Conservation (phyloP, 2,888 invertebrate species). For the Drosophila lacicola region DNA sequence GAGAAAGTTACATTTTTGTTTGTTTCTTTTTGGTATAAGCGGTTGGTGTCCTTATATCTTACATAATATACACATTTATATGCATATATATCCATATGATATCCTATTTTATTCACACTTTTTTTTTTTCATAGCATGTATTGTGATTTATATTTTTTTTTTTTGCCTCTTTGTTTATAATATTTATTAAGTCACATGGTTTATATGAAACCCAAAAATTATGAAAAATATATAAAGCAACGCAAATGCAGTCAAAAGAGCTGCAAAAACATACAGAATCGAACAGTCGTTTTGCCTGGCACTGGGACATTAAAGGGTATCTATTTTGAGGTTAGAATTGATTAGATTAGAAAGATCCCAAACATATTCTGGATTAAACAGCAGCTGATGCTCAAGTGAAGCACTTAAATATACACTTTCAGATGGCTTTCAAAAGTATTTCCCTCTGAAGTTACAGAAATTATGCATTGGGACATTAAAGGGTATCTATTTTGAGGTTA, state of each 20-base stretch:
- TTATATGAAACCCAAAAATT: conserved; percentile 75
- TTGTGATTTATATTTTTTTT: conserved; percentile 30
- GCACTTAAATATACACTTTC: no score
- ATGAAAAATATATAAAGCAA: conserved; percentile 65
- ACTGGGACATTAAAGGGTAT: no score
- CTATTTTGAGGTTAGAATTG: no score
- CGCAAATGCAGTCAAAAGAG: conserved; percentile 61
- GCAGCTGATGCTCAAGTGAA: no score
- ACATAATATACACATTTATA: conserved; percentile 19
- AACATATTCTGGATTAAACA: no score
- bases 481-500: no score
- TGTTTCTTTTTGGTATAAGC: conserved; percentile 51
- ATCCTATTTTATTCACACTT: conserved; percentile 7
- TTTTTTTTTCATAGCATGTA: conserved; percentile 43
- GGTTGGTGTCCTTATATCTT: conserved; percentile 61
- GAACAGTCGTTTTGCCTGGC: neutral
- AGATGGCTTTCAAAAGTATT: no score
- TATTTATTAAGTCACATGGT: conserved; percentile 78
- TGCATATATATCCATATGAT: conserved; percentile 9
- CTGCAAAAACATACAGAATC: conserved; percentile 56
- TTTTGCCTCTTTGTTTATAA: conserved; percentile 39
- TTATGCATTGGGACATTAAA: no score
- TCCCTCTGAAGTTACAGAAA: no score
- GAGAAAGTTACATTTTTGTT: conserved; percentile 41
- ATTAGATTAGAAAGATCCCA: no score